phyloP scores from a whole-genome alignment of 2,888 invertebrate genomes.

The Drosophila ochracea region DNA sequence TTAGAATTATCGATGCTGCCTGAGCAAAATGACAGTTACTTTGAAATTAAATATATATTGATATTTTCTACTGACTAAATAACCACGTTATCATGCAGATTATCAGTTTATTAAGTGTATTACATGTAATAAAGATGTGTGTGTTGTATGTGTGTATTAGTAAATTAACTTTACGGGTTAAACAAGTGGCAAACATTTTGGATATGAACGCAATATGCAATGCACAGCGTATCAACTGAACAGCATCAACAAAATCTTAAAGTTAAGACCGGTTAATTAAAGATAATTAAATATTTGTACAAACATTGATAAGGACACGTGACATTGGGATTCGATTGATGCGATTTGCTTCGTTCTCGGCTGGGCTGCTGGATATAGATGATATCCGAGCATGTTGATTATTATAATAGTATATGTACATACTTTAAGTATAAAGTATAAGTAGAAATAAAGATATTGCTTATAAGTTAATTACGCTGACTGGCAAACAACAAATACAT shows the following conservation, averaged over 20 bases:
- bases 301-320: constrained; percentile 29
- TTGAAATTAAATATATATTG: not conserved
- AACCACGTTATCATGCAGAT: constrained; percentile 4
- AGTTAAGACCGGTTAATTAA: not conserved
- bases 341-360: constrained; percentile 1
- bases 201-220: constrained; percentile 14
- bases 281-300: constrained; percentile 32
- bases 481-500: constrained; percentile 42
- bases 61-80: not conserved
- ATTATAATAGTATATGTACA: constrained; percentile 25
- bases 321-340: constrained; percentile 12
- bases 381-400: not conserved
- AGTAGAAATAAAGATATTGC: constrained; percentile 42
- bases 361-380: constrained; percentile 1
- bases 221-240: constrained; percentile 11
- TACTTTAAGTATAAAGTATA: constrained; percentile 23
- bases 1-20: not conserved
- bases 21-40: not conserved
- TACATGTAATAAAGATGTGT: constrained; percentile 37
- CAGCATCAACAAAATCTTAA: constrained; percentile 28
- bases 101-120: constrained; percentile 44
- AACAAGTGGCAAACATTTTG: constrained; percentile 31
- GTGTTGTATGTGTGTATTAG: constrained; percentile 9
- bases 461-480: constrained; percentile 61
- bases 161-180: constrained; percentile 18